Conservation (phyloP, 2,888 invertebrate species). For the Ceraclea dissimilis region DNA sequence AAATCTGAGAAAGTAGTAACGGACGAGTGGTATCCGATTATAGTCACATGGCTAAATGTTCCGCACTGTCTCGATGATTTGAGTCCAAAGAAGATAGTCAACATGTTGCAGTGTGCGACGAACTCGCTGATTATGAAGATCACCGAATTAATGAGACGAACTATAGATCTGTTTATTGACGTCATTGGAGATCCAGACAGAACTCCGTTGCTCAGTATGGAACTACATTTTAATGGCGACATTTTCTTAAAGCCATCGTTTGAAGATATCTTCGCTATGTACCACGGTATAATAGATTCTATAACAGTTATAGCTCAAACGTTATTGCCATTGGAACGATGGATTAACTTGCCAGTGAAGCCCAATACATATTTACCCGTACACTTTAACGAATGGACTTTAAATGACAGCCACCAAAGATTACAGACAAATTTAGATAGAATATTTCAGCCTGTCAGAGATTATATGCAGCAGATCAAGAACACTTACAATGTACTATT, state of each 20-base stretch:
- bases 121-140: slow-evolving; percentile 52
- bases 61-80: slow-evolving; percentile 42
- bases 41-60: slow-evolving; percentile 44
- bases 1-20: slow-evolving; percentile 41
- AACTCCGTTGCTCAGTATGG: slow-evolving; percentile 56
- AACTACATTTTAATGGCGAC: slow-evolving; percentile 47
- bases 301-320: slow-evolving; percentile 51
- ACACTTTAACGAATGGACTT: slow-evolving; percentile 50
- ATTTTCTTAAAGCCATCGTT: slow-evolving; percentile 54
- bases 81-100: slow-evolving; percentile 36
- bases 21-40: slow-evolving; percentile 41
- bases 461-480: slow-evolving; percentile 48
- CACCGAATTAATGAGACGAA: slow-evolving; percentile 58
- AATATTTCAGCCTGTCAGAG: slow-evolving; percentile 50
- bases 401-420: slow-evolving; percentile 43
- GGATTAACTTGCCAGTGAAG: slow-evolving; percentile 9
- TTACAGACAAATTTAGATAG: slow-evolving; percentile 45
- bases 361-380: slow-evolving; percentile 39
- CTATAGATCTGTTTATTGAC: slow-evolving; percentile 55
- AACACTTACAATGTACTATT: slow-evolving; percentile 51
- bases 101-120: slow-evolving; percentile 40
- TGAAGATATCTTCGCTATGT: slow-evolving; percentile 47
- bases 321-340: slow-evolving; percentile 50
- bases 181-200: slow-evolving; percentile 44
- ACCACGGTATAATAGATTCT: slow-evolving; percentile 49